A percentile compares a stretch with the other conserved stretches of the same genome.
These are phyloP conservation scores for Hucho hucho DNA, from an alignment of 2,113 vertebrate species.

Conservation along the genomic window DNA sequence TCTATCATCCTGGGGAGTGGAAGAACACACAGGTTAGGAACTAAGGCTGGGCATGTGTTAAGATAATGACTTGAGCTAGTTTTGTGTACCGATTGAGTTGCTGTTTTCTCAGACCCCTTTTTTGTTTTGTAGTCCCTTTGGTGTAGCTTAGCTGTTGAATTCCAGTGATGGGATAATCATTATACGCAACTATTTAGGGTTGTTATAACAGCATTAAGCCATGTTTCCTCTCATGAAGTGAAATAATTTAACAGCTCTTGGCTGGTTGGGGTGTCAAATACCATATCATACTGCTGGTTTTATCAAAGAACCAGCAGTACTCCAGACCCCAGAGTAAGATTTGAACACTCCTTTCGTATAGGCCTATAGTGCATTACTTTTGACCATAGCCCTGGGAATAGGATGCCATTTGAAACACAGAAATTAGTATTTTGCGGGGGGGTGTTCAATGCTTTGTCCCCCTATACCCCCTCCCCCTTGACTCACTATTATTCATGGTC, in stretches of 20 bases:
- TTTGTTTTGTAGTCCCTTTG: background rate
- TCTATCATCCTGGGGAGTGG: slow-evolving; percentile 12
- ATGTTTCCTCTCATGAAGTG: background rate
- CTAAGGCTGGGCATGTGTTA: background rate
- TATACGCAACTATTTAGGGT: background rate
- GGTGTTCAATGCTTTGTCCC: slow-evolving; percentile 24
- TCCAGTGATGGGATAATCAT: background rate
- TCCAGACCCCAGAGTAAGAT: no score
- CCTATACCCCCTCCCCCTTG: background rate
- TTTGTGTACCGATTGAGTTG: background rate
- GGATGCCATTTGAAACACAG: no score
- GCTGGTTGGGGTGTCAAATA: slow-evolving; percentile 6
- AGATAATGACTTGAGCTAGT: background rate
- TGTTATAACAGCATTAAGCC: background rate
- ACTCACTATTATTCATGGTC: slow-evolving; percentile 20
- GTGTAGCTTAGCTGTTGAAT: background rate
- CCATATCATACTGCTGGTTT: background rate
- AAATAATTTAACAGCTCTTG: background rate
- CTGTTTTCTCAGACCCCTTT: background rate
- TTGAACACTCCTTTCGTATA: no score
- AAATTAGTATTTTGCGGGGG: slow-evolving; percentile 13
- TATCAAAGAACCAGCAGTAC: no score
- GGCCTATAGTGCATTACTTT: no score
- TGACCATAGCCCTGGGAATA: no score
- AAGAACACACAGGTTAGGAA: slow-evolving; percentile 31